Conservation (phyloP, 2,888 invertebrate genomes). For the Tupiocoris notatus region DNA sequence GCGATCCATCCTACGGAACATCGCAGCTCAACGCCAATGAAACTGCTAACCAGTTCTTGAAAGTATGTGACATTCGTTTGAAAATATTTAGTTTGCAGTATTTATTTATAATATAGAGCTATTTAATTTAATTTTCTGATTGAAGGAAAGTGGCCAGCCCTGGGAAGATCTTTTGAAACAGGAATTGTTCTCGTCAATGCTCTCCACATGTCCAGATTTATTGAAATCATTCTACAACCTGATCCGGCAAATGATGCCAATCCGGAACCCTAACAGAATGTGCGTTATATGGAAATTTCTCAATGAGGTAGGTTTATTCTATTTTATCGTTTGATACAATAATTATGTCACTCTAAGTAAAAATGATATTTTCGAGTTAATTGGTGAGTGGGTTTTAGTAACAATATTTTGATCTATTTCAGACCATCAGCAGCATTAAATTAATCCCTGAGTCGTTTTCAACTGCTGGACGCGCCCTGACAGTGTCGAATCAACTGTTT, state of each 20-base stretch:
- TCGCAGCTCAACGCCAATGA: constrained; percentile 33
- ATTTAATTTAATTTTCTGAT: constrained; percentile 26
- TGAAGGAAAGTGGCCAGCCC: constrained; percentile 66
- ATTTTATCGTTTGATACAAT: background rate
- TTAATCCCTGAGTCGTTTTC: constrained; percentile 22
- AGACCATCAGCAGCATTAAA: constrained; percentile 5
- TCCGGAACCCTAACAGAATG: background rate
- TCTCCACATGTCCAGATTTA: constrained; percentile 67
- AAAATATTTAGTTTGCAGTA: too few relatives aligned
- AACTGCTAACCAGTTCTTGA: constrained; percentile 38
- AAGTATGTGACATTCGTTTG: constrained; percentile 27
- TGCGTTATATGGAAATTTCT: constrained; percentile 8
- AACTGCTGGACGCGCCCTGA: background rate
- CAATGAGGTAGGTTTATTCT: background rate
- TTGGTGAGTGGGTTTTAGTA: too few relatives aligned
- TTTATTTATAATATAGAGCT: too few relatives aligned
- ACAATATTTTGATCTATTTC: background rate
- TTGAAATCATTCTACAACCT: constrained; percentile 39
- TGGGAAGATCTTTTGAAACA: constrained; percentile 67
- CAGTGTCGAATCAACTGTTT: background rate
- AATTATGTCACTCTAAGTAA: too few relatives aligned
- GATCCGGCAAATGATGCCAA: background rate
- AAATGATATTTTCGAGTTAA: too few relatives aligned
- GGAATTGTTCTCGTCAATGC: constrained; percentile 64
- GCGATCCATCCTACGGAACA: constrained; percentile 60